These are phyloP conservation scores for Papilio elwesi DNA, from an alignment of 2,888 invertebrate species.

Conservation along the genomic window DNA sequence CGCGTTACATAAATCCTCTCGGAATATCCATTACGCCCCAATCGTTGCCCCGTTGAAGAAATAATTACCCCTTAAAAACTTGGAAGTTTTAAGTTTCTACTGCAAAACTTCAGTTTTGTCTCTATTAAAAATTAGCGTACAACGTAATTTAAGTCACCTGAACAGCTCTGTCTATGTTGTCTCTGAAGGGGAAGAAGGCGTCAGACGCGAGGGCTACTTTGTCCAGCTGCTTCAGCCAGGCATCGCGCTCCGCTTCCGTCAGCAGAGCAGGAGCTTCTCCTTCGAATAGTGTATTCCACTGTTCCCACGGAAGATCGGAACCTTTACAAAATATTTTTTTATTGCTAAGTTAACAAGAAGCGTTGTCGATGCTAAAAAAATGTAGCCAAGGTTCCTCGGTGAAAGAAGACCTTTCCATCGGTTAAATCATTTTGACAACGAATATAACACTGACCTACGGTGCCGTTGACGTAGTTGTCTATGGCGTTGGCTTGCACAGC, in stretches of 20 bases:
- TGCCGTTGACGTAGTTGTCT: slow-evolving; percentile 96
- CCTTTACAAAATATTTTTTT: slow-evolving; percentile 64
- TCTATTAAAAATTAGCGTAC: no score
- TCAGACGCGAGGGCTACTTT: slow-evolving; percentile 96
- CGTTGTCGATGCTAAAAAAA: no score
- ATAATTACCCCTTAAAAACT: no score
- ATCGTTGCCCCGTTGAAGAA: no score
- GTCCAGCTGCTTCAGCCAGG: slow-evolving; percentile 88
- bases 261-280: slow-evolving; percentile 86
- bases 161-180: slow-evolving; percentile 96
- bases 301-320: slow-evolving; percentile 91
- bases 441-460: slow-evolving; percentile 92
- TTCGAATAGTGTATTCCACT: slow-evolving; percentile 91
- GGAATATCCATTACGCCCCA: no score
- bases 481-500: slow-evolving; percentile 98
- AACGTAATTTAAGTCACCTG: slow-evolving; percentile 84
- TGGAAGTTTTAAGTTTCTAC: no score
- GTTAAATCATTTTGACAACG: no score
- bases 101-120: no score
- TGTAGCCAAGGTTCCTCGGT: no score
- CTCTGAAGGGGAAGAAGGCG: slow-evolving; percentile 99
- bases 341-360: no score
- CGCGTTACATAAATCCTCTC: no score
- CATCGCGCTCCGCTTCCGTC: slow-evolving; percentile 86
- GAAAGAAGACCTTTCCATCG: no score